Conservation (phyloP, 2,888 invertebrate genomes). For the Boloria selene region DNA sequence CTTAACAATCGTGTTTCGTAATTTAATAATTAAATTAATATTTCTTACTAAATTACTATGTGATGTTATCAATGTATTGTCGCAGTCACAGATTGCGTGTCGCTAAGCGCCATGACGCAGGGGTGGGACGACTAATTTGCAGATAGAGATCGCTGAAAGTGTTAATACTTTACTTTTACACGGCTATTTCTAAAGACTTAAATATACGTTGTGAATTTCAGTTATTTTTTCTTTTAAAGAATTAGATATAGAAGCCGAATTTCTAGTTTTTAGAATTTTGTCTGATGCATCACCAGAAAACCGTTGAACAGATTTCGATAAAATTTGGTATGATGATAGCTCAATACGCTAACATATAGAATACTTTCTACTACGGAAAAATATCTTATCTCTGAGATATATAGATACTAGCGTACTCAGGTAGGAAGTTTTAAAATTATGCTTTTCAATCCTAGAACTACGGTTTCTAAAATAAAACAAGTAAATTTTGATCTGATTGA, state of each 20-base stretch:
- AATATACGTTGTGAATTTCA: neutral
- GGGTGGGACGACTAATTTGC: slow-evolving; percentile 40
- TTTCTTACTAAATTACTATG: neutral
- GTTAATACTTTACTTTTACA: slow-evolving; percentile 16
- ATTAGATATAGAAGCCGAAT: too few species aligned
- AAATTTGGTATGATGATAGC: too few species aligned
- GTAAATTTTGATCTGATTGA: slow-evolving; percentile 28
- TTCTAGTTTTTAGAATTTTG: too few species aligned
- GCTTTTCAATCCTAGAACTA: too few species aligned
- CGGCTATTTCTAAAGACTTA: slow-evolving; percentile 5
- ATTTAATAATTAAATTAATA: neutral
- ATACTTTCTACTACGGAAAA: too few species aligned
- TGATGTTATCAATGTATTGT: neutral
- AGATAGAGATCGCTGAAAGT: slow-evolving; percentile 30
- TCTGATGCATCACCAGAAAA: too few species aligned
- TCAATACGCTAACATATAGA: too few species aligned
- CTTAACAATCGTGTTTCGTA: neutral
- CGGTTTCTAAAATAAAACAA: slow-evolving; percentile 1
- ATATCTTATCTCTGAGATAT: too few species aligned
- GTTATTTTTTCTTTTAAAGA: neutral
- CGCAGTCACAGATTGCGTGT: slow-evolving; percentile 48
- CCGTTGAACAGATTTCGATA: too few species aligned
- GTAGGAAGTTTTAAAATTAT: too few species aligned
- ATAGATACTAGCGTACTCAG: too few species aligned
- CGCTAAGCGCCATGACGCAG: slow-evolving; percentile 47